Percentiles rank a stretch among this genome's conserved stretches.
Conservation (phyloP, 2,797 vertebrate species). For the Gephyroberyx darwinii region DNA sequence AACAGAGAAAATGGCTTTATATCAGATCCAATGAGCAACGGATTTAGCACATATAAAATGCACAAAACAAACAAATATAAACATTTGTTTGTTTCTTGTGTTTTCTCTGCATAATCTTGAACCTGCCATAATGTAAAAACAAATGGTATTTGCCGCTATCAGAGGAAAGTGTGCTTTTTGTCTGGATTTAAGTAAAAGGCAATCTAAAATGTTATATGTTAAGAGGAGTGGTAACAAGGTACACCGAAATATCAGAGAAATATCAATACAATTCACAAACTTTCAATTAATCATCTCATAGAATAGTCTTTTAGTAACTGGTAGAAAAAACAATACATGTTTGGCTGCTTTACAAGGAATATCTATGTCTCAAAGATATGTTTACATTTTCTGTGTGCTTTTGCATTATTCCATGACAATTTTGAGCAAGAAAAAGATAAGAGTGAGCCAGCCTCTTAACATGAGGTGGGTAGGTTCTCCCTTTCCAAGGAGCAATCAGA, state of each 20-base stretch:
- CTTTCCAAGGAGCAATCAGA: slow-evolving; percentile 47
- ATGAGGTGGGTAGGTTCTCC: slow-evolving; percentile 47
- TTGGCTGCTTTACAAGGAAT: slow-evolving; percentile 83
- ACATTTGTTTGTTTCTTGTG: slow-evolving; percentile 66
- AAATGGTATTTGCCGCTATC: slow-evolving; percentile 69
- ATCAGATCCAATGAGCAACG: slow-evolving; percentile 75
- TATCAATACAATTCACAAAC: slow-evolving; percentile 88
- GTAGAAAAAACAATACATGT: slow-evolving; percentile 81
- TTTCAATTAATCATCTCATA: slow-evolving; percentile 81
- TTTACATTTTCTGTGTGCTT: slow-evolving; percentile 76
- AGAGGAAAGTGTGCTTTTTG: slow-evolving; percentile 74
- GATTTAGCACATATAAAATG: slow-evolving; percentile 79
- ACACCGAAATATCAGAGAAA: slow-evolving; percentile 85
- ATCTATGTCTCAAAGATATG: slow-evolving; percentile 75
- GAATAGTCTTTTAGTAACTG: slow-evolving; percentile 81
- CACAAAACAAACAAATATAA: slow-evolving; percentile 74
- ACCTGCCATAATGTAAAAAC: slow-evolving; percentile 68
- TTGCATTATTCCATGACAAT: slow-evolving; percentile 69
- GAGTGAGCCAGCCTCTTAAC: slow-evolving; percentile 63
- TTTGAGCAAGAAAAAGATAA: slow-evolving; percentile 50
- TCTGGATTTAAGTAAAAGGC: slow-evolving; percentile 73
- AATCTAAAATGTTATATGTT: slow-evolving; percentile 76
- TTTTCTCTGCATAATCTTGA: slow-evolving; percentile 70
- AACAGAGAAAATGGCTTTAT: slow-evolving; percentile 80
- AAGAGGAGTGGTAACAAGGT: slow-evolving; percentile 83